Evolutionary conservation across 2,113 vertebrate species (phyloP), one percentile per base, ranked within the genome.

Genomic region (Serilophus lunatus): DNA sequence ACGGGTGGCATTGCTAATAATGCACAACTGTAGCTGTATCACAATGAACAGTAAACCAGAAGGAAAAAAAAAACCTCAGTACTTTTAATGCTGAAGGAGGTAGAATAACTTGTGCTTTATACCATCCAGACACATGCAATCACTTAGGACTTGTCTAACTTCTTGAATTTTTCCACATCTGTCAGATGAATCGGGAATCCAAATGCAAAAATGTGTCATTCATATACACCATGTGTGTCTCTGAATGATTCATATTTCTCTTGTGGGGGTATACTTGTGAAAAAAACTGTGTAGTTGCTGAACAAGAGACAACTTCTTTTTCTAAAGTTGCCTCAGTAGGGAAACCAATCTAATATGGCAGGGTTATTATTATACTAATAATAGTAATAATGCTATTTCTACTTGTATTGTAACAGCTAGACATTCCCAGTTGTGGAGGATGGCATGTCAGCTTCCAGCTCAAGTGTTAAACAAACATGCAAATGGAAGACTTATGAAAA

Each of bases 71-170:
- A 92, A 85, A 71, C 0, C 12, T 64, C 66, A 72, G 54, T 89
- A 87, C 35, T 86, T 70, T 69, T 72, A 70, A 22, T 81, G 78
- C 90, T 50, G 94, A 84, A 95, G 80, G 80, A 79, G 71, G 75
- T 93, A 66, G 77, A 88, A 82, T 92, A 77, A 61, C 77, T 92
- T 94, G 84, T 88, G 26, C 86, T 95, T 95, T 93, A 92, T 59
- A 88, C 47, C 24, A 64, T 92, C 90, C 74, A 44, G 70, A 90
- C 90, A 95, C 0, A 5, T 97, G 74, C 81, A 79, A 61, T 84
- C 79, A 70, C 50, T 81, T 54, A 90, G 59, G 93, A 94, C 61
- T 96, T 89, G 89, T 88, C n/a, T 83, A 92, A 86, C 71, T 82
- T 95, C 42, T 38, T 51, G 42, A 90, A 92, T 90, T 92, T 88